Conservation (phyloP, 2,888 invertebrate species). For the Didymodactylos carnosus region DNA sequence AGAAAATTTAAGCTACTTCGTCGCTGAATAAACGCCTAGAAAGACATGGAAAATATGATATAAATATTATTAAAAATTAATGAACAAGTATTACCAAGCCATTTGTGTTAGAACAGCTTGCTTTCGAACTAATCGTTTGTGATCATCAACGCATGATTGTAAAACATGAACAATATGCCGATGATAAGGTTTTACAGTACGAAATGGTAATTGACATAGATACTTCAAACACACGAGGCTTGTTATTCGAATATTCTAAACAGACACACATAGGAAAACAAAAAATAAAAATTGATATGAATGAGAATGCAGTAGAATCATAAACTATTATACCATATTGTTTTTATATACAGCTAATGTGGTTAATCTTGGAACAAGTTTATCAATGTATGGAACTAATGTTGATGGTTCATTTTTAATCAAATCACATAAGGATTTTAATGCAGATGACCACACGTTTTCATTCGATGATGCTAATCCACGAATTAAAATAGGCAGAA, state of each 20-base stretch:
- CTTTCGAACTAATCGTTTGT: neutral
- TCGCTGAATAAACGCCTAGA: neutral
- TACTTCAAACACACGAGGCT: neutral
- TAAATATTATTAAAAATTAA: neutral
- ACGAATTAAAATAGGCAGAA: neutral
- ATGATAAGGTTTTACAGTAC: neutral
- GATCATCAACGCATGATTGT: neutral
- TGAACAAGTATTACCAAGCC: neutral
- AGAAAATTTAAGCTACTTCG: neutral
- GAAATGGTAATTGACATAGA: neutral
- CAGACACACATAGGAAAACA: too few relatives aligned
- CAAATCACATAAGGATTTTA: neutral
- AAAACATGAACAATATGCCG: neutral
- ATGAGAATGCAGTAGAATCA: too few relatives aligned
- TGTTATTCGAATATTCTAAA: neutral
- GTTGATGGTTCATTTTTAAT: neutral
- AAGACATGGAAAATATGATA: too few relatives aligned
- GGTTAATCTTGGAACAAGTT: neutral
- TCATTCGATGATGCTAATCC: neutral
- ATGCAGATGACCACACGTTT: neutral
- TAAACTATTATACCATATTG: neutral
- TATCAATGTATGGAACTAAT: neutral
- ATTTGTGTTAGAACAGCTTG: neutral
- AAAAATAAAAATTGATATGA: too few relatives aligned
- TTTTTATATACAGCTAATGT: neutral